Evolutionary conservation across 2,797 vertebrate genomes (phyloP), one percentile per base, ranked within the genome.

Genomic region (Picus viridis): DNA sequence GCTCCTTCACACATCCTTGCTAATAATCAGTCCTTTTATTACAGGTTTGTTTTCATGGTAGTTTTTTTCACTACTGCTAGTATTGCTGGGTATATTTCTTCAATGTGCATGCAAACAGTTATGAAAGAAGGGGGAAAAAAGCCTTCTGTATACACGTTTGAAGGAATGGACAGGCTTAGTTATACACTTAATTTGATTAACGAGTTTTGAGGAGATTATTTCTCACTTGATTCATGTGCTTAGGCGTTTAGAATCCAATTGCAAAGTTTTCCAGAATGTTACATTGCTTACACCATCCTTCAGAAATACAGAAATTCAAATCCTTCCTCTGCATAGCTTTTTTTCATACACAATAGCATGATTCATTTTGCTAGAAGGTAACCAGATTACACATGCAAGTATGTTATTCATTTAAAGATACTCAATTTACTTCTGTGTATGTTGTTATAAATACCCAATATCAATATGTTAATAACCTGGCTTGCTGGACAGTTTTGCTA

Each of bases 171-270:
- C 62, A 92, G 65, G 71, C 74, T 90, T 94, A 93, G 58, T 83
- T 84, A 70, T 59, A 74, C 80, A 65, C 77, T 85, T 87, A 58
- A 90, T 86, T 81, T 79, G 90, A 96, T 94, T 94, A 94, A 94
- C 94, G 83, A 89, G 80, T 91, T 91, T 94, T 49, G 36, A 34
- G 57, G 49, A 86, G 81, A 93, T 92, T 94, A 93, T 93, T 96
- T 94, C 85, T 63, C 88, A 61, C 49, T 75, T 96, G 93, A 95
- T 90, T 93, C 84, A 94, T 92, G 72, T 29, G 51, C 65, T 81
- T 90, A 88, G 94, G 71, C 23, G n/a, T n/a, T 93, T 89, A 93
- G 77, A 67, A 91, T 85, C 69, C 91, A 95, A 95, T 59, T 92
- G 80, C 77, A 86, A 51, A 76, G 29, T 84, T 92, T 94, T 89